Base-by-base conservation (phyloP, 1,140 invertebrate species). In the Euwallacea fornicatus region DNA sequence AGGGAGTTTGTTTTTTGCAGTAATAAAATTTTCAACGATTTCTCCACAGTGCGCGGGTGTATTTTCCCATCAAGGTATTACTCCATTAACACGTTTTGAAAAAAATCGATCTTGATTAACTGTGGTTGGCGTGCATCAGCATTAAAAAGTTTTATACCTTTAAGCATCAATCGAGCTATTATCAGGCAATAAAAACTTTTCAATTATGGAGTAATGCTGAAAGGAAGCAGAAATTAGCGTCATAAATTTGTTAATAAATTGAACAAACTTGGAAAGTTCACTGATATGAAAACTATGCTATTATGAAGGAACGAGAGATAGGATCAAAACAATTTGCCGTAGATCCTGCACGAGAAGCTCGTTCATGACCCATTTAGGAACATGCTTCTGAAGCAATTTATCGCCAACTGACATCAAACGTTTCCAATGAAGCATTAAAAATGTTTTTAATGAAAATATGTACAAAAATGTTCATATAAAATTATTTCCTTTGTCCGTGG, bases 231-330 rank as follows among this genome's bases (percentile, higher is more conserved):
- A 21, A 56, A 56, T 56, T 50, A 50, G 13, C 46, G 46, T 50
- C 9, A 50, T 50, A 50, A 50, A 56, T 56, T 56, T 56, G 16
- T 56, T 56, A 56, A 56, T 56, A 56, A 16, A 56, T 21, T 56
- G n/a, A 15, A 15, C n/a, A 56, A 56, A 56, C 16, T 56, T 56
- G 54, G 54, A 56, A 56, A 56, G 8, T 56, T 56, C 16, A 56
- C 54, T 13, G 46, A 50, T 50, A 56, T 16, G 8, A 56, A 56
- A 56, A 16, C 54, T 56, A 16, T 16, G 10, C 16, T 56, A 56
- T 56, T 56, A 56, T 56, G 54, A 56, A 56, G 16, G 8, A 50
- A 56, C 16, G 54, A 10, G 46, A 15, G n/a, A 56, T 56, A 15
- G 16, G 8, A 15, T 56, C n/a, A 13, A 56, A 56, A 56, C 16